Evolutionary conservation across 2,797 vertebrate genomes (phyloP).

Genomic region (Sphaeramia orbicularis): DNA sequence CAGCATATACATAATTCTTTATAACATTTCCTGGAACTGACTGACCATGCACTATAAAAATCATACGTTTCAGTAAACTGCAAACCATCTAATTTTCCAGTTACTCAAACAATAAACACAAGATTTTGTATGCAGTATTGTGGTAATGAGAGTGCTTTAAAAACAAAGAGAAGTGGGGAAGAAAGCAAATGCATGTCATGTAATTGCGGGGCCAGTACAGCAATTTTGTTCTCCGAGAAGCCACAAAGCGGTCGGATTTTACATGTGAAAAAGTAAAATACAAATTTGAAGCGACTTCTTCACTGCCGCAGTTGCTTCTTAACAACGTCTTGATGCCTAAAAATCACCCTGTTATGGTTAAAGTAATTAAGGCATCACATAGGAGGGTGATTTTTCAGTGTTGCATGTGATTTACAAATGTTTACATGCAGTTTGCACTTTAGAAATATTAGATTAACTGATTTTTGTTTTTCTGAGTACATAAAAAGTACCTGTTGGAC

Average conservation of each 20-base stretch:
- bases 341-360: neutral
- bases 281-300: slow-evolving; percentile 28
- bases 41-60: slow-evolving; percentile 50
- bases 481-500: neutral
- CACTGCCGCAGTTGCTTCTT: neutral
- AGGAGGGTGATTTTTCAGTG: too few species aligned
- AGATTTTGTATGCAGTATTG: slow-evolving; percentile 42
- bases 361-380: neutral
- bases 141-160: slow-evolving; percentile 47
- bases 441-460: neutral
- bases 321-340: neutral
- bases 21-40: slow-evolving; percentile 45
- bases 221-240: slow-evolving; percentile 31
- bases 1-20: slow-evolving; percentile 10
- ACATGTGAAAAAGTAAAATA: slow-evolving; percentile 21
- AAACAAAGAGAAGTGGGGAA: slow-evolving; percentile 46
- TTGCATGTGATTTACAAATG: neutral
- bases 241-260: slow-evolving; percentile 40
- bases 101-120: slow-evolving; percentile 67
- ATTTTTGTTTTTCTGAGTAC: neutral
- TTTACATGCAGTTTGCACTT: neutral
- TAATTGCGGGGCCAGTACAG: slow-evolving; percentile 64
- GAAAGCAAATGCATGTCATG: slow-evolving; percentile 65
- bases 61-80: slow-evolving; percentile 29
- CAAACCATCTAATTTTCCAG: slow-evolving; percentile 52